These are phyloP conservation scores for Atrina japonica DNA, from an alignment of 2,888 invertebrate genomes.

Conservation along the genomic window DNA sequence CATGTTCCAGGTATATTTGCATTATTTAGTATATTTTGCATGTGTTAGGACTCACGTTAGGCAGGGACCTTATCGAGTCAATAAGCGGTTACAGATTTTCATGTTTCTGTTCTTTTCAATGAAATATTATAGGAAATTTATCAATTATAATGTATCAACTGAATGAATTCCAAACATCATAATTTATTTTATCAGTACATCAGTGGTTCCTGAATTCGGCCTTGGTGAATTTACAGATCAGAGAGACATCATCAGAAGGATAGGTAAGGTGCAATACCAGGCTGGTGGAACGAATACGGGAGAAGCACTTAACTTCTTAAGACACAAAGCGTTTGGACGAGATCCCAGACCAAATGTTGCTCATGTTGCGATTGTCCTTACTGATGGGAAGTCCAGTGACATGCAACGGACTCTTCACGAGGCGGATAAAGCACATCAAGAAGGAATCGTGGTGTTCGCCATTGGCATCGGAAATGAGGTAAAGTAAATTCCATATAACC, in stretches of 20 bases:
- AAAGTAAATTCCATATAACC: no score
- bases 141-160: no score
- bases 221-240: conserved; percentile 52
- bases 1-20: no score
- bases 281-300: conserved; percentile 54
- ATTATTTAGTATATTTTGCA: no score
- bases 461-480: conserved; percentile 47
- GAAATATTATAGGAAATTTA: no score
- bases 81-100: no score
- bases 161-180: no score
- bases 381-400: conserved; percentile 64
- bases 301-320: conserved; percentile 47
- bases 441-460: conserved; percentile 54
- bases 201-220: conserved; percentile 53
- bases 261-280: conserved; percentile 36
- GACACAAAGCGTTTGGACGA: conserved; percentile 40
- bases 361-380: conserved; percentile 66
- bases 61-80: no score
- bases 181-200: no score
- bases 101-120: no score
- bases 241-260: conserved; percentile 44
- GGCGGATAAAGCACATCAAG: conserved; percentile 38
- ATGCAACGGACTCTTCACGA: conserved; percentile 39
- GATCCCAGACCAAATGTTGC: conserved; percentile 46
- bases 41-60: no score